Evolutionary conservation across 2,888 invertebrate genomes (phyloP).

Genomic region (Autographa pulchrina): DNA sequence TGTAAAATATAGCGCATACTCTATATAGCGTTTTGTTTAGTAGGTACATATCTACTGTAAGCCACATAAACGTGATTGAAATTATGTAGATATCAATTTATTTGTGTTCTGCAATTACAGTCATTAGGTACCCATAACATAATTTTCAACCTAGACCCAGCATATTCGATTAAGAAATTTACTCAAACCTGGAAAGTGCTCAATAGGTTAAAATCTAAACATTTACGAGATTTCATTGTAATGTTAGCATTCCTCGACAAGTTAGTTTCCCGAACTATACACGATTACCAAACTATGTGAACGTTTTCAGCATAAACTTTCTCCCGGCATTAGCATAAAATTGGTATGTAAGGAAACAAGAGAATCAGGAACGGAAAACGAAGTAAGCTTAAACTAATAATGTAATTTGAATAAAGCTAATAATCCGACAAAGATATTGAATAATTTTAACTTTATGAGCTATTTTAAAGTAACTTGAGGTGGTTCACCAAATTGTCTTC

Average conservation of each 20-base stretch:
- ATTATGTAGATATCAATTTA: not conserved
- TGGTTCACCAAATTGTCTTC: not conserved
- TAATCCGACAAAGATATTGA: not conserved
- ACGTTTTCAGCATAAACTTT: not conserved
- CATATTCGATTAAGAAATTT: not conserved
- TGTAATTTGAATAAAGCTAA: not conserved
- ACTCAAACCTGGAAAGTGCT: not conserved
- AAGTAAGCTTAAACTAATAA: not conserved
- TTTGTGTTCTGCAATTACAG: too few species aligned
- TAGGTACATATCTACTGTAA: not conserved
- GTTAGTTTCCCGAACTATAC: not conserved
- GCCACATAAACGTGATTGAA: not conserved
- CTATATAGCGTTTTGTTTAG: not conserved
- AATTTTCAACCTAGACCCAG: too few species aligned
- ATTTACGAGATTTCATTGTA: not conserved
- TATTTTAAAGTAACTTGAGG: not conserved
- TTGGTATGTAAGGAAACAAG: constrained; percentile 1
- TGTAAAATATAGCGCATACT: too few species aligned
- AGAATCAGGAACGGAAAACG: not conserved
- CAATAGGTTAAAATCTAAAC: not conserved
- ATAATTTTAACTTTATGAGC: not conserved
- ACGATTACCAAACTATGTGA: not conserved
- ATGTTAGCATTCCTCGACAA: not conserved
- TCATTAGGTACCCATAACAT: too few species aligned
- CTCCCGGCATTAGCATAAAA: not conserved